Base-by-base conservation (phyloP, 2,888 invertebrate species). In the Dichetophora obliterata region DNA sequence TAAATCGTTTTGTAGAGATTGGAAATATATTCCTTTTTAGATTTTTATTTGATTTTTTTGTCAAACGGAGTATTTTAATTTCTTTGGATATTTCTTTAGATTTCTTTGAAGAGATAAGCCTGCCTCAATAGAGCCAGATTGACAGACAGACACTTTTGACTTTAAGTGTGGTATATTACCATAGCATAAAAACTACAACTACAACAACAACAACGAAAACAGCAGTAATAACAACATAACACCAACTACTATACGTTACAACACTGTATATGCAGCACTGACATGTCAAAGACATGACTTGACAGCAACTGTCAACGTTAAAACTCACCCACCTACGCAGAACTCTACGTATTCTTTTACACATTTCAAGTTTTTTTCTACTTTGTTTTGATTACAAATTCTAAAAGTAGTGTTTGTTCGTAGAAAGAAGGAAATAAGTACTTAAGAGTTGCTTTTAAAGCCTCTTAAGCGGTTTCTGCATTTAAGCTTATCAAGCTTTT, bases 251-350 rank as follows among this genome's bases (percentile, higher is more conserved):
- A 16, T 50, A 16, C 59, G 19, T 14, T 11, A 24, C n/a, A 59
- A 5, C 59, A 27, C 52, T 19, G 16, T 52, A 1, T 31, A 31
- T 16, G 37, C n/a, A 66, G 19, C 43, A 54, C 52, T 70, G 27
- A 19, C 57, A 70, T 54, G 70, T 70, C 70, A 50, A 54, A 70
- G 54, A 27, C 31, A 54, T 70, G 59, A 57, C 57, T 34, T 72
- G 71, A 72, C 72, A 72, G 72, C 61, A 24, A 61, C 72, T 72
- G 72, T 72, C 72, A 72, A 22, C 72, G 61, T 48, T 61, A 61
- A 31, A 19, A 24, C 61, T 37, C 43, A 59, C 48, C 43, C 61
- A 57, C 71, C 27, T 19, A 31, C 34, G 31, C 54, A 63, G 31
- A 63, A 63, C 16, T 57, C 57, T 19, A 52, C 19, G 52, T 19